Conservation (phyloP, 2,888 invertebrate genomes). For the Acleris emargana region DNA sequence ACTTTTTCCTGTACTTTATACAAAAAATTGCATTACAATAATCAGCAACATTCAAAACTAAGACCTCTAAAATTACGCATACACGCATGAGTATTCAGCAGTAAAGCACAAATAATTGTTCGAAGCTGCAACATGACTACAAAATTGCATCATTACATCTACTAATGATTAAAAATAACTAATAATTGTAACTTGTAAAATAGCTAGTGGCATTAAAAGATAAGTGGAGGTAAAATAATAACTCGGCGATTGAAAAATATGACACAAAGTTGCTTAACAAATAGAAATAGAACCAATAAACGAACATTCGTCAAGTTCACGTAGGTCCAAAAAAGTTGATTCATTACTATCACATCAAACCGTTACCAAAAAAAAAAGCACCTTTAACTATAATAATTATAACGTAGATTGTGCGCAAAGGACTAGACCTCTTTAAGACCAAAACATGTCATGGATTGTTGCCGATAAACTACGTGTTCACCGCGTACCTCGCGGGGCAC, state of each 20-base stretch:
- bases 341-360: conserved; percentile 73
- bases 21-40: conserved; percentile 71
- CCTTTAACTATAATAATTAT: conserved; percentile 61
- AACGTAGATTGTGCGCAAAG: conserved; percentile 75
- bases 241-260: conserved; percentile 71
- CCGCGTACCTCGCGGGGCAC: conserved; percentile 39
- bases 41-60: conserved; percentile 59
- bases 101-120: conserved; percentile 81
- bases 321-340: conserved; percentile 59
- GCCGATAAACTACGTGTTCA: conserved; percentile 45
- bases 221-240: conserved; percentile 61
- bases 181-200: conserved; percentile 64
- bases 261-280: conserved; percentile 73
- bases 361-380: conserved; percentile 69
- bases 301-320: conserved; percentile 56
- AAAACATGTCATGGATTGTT: conserved; percentile 69
- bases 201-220: conserved; percentile 78
- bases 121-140: conserved; percentile 81
- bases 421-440: conserved; percentile 76
- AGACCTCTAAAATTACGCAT: conserved; percentile 75
- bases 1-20: conserved; percentile 80
- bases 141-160: conserved; percentile 54
- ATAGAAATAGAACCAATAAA: conserved; percentile 54
- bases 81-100: conserved; percentile 82
- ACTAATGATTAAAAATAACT: conserved; percentile 48